Percentiles rank a stretch among this genome's conserved stretches.
Conservation (phyloP, 2,113 vertebrate species). For the Garra rufa region DNA sequence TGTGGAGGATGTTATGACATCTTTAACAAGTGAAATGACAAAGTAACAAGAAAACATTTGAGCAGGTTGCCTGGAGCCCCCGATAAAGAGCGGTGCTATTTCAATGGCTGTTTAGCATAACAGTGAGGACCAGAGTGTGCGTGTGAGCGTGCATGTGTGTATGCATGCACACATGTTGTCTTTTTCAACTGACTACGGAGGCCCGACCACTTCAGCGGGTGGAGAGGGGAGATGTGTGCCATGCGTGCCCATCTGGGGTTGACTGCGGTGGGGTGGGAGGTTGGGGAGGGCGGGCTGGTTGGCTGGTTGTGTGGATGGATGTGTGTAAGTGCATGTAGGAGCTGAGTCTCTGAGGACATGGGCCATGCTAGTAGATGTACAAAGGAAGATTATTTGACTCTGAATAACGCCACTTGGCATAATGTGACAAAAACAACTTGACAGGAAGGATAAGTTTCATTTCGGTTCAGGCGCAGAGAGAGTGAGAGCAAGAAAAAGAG, state of each 20-base stretch:
- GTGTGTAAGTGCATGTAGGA: conserved; percentile 78
- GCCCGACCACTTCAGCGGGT: conserved; percentile 49
- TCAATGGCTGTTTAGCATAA: conserved; percentile 38
- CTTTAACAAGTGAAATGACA: conserved; percentile 47
- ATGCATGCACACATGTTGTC: conserved; percentile 45
- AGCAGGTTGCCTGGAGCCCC: conserved; percentile 46
- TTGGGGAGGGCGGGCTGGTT: conserved; percentile 31
- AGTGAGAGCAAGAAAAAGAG: conserved; percentile 65
- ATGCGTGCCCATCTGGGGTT: conserved; percentile 51
- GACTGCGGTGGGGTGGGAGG: background rate
- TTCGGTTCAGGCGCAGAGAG: conserved; percentile 79
- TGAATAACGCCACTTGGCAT: conserved; percentile 90
- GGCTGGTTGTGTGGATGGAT: conserved; percentile 36
- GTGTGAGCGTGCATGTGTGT: conserved; percentile 31
- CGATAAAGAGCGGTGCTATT: conserved; percentile 32
- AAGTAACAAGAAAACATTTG: conserved; percentile 44
- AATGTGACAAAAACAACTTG: conserved; percentile 94
- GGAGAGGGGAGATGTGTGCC: conserved; percentile 47
- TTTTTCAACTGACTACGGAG: conserved; percentile 40
- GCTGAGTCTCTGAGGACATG: conserved; percentile 84
- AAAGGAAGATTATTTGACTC: conserved; percentile 95
- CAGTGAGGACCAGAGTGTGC: conserved; percentile 9
- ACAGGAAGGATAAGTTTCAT: conserved; percentile 97
- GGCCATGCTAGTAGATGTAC: conserved; percentile 95
- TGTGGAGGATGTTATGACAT: conserved; percentile 50